phyloP scores from a whole-genome alignment of 2,797 vertebrate species.

The Odontamblyopus lacepedii region DNA sequence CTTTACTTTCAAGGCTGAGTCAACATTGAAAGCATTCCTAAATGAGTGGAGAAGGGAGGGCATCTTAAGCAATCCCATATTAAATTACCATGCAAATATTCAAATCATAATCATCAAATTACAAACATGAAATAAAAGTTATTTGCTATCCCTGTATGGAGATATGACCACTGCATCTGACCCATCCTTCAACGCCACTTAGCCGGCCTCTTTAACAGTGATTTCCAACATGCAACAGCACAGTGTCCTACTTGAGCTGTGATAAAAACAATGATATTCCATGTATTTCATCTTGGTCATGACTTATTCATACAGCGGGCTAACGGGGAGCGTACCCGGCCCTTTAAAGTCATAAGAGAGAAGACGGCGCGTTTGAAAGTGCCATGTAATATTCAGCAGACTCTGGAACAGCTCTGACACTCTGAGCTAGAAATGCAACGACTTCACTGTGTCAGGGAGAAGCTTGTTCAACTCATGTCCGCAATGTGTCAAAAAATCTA shows the following conservation, averaged over 20 bases:
- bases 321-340: not conserved
- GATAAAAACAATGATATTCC: constrained; percentile 22
- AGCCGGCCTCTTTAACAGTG: not conserved
- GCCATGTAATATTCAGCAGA: constrained; percentile 59
- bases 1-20: no score
- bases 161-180: not conserved
- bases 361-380: constrained; percentile 10
- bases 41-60: no score
- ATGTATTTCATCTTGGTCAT: constrained; percentile 30
- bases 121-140: not conserved
- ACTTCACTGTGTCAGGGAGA: constrained; percentile 27
- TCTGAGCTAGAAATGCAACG: constrained; percentile 32
- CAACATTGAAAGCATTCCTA: no score
- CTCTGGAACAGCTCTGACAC: constrained; percentile 19
- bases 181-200: not conserved
- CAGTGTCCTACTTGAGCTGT: constrained; percentile 14
- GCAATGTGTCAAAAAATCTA: not conserved
- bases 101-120: no score
- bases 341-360: constrained; percentile 26
- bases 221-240: not conserved
- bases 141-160: not conserved
- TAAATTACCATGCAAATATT: not conserved
- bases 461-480: constrained; percentile 10
- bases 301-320: constrained; percentile 47
- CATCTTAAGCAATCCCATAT: not conserved